Evolutionary conservation across 2,888 invertebrate genomes (phyloP), one percentile per base, ranked within the genome.

Genomic region (Petrolisthes manimaculis): DNA sequence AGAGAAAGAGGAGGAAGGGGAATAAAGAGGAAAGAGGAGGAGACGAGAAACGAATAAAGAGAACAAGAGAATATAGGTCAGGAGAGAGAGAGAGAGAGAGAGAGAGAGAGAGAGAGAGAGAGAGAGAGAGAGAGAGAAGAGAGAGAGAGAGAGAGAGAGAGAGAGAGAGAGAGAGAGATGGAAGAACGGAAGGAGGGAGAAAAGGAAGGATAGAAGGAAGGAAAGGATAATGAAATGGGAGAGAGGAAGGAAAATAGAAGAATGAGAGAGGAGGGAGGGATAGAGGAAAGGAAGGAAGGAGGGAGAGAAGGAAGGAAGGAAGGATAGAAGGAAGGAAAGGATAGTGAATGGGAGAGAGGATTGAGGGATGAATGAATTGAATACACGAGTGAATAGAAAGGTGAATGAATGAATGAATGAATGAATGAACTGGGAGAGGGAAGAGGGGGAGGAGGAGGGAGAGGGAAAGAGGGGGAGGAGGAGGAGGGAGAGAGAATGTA

Each of bases 1-100:
- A n/a, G n/a, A n/a, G n/a, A n/a, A n/a, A n/a, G n/a, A n/a, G n/a
- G n/a, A n/a, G n/a, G n/a, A n/a, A n/a, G n/a, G n/a, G n/a, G n/a
- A n/a, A n/a, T n/a, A n/a, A n/a, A n/a, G n/a, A n/a, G n/a, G n/a
- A n/a, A n/a, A n/a, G n/a, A n/a, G n/a, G n/a, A n/a, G n/a, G n/a
- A n/a, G n/a, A n/a, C n/a, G n/a, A n/a, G n/a, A n/a, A n/a, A n/a
- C n/a, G n/a, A n/a, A n/a, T n/a, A n/a, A n/a, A n/a, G n/a, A n/a
- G n/a, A n/a, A n/a, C n/a, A n/a, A n/a, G n/a, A n/a, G n/a, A n/a
- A n/a, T n/a, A n/a, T n/a, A n/a, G n/a, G n/a, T n/a, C n/a, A n/a
- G n/a, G 61, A 9, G 77, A 77, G 77, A 54, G 79, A 54, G 79
- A 79, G 79, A 54, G 55, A 53, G 55, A 53, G 55, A n/a, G 55